Evolutionary conservation across 2,888 invertebrate genomes (phyloP), one percentile per base, ranked within the genome.

Genomic region (Xestia ashworthii): DNA sequence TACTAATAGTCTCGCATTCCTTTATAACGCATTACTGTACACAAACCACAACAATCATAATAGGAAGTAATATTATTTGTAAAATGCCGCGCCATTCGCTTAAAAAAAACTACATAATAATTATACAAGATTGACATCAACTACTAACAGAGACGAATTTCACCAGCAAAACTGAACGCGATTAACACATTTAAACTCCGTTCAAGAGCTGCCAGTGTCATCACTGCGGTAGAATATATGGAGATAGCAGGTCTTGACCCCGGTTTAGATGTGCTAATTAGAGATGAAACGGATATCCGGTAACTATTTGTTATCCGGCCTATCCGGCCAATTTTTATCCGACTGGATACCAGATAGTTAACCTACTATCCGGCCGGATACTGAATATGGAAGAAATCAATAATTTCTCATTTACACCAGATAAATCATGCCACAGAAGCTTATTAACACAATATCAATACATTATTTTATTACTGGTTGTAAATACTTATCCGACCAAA

Each of bases 11-110:
- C 22, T 68, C 38, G 55, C 4, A 80, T 70, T 69, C 32, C 50
- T 64, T 50, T 50, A 58, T n/a, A 66, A 76, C 25, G 4, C n/a
- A 78, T 64, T 53, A 46, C 32, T 78, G 53, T 78, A 69, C 65
- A 76, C 32, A 76, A 74, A 81, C 32, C 60, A 76, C 38, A 69
- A 68, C 64, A 80, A 65, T 50, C 65, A 19, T 44, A 48, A 50
- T 44, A 68, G n/a, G 19, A 78, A 69, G 19, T 58, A 38, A 62
- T 50, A 55, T 64, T 64, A 82, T 25, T 41, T 65, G 5, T 6
- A 53, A 76, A 69, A 66, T 53, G 82, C 25, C 22, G 48, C n/a
- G 55, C 12, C 68, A 82, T 82, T 65, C 48, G 16, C 64, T 44
- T 41, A 6, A 50, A 16, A 32, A 48, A 74, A 41, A 55, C 76